These are phyloP conservation scores for Epirrhoe tristata DNA, from an alignment of 2,888 invertebrate genomes.

Conservation along the genomic window DNA sequence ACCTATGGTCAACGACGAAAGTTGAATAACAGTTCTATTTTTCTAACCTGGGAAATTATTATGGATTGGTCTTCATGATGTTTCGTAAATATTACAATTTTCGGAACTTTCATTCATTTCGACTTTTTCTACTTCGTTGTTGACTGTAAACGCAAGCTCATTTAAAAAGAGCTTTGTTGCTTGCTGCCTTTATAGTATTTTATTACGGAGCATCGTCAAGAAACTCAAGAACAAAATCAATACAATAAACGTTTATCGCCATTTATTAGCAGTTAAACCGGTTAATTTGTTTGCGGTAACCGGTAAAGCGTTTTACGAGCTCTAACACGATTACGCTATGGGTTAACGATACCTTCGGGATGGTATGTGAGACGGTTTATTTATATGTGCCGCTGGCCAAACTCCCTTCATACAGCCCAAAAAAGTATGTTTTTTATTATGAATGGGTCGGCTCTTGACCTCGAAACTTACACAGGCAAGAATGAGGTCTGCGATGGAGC, in stretches of 20 bases:
- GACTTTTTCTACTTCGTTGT: too few relatives aligned
- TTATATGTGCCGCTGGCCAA: conserved; percentile 55
- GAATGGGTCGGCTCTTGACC: too few relatives aligned
- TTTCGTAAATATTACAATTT: too few relatives aligned
- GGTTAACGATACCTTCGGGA: conserved; percentile 69
- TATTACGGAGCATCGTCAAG: conserved; percentile 8
- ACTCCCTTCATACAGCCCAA: conserved; percentile 41
- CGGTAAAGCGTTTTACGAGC: conserved; percentile 71
- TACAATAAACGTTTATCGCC: conserved; percentile 58
- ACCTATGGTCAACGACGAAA: too few relatives aligned
- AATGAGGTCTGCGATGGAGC: too few relatives aligned
- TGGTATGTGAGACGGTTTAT: conserved; percentile 59
- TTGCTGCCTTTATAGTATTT: neutral
- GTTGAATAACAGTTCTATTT: too few relatives aligned
- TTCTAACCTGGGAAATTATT: too few relatives aligned
- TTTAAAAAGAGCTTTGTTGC: neutral
- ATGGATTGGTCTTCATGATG: too few relatives aligned
- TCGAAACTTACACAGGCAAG: too few relatives aligned
- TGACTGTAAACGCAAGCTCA: too few relatives aligned
- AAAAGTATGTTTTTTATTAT: conserved; percentile 7
- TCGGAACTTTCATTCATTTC: too few relatives aligned
- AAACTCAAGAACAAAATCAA: conserved; percentile 48
- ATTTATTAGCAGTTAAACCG: conserved; percentile 67
- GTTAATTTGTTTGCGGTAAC: conserved; percentile 74
- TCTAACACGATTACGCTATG: conserved; percentile 68